Base-by-base conservation (phyloP, 2,888 invertebrate genomes). In the Netelia fuscicornis region DNA sequence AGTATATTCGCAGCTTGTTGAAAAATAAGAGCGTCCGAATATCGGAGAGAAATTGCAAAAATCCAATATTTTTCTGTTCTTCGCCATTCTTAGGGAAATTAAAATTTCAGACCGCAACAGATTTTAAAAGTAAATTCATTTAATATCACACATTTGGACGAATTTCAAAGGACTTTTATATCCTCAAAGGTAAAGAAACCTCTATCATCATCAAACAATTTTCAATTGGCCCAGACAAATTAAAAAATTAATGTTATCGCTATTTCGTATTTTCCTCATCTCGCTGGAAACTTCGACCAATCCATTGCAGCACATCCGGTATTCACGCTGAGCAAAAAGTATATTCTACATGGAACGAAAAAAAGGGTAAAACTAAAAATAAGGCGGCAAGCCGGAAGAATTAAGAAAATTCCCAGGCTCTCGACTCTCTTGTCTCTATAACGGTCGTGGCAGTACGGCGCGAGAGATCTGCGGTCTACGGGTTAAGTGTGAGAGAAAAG, bases 381-480 rank as follows among this genome's bases (percentile, higher is more conserved):
- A 30, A 30, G 5, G 9, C 30, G 52, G 17, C 23, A 70, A 71
- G 75, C 75, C 75, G 75, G 75, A 82, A 75, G 84, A 85, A 85
- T 85, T 81, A 81, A 82, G 81, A 76, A 75, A 85, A 85, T 85
- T 85, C 85, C 81, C 85, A 85, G 85, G 85, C 85, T 85, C 84
- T 77, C 58, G 77, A 58, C 52, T 44, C 48, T 67, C 11, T 44
- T 54, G 42, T 71, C 56, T 71, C 42, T 64, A 64, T 79, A 79
- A 79, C 71, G 79, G 78, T 70, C 72, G 70, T 52, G 52, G 74
- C 30, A 37, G 54, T n/a, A 48, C 44, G 56, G 48, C 58, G 75
- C 70, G 75, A 62, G 65, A 76, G 75, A 82, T 79, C 64, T 82
- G 84, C 84, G 81, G 79, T 82, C 68, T 78, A 52, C 82, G 78